These are phyloP conservation scores for Apis laboriosa DNA, from an alignment of 1,140 invertebrate species.

Conservation along the genomic window DNA sequence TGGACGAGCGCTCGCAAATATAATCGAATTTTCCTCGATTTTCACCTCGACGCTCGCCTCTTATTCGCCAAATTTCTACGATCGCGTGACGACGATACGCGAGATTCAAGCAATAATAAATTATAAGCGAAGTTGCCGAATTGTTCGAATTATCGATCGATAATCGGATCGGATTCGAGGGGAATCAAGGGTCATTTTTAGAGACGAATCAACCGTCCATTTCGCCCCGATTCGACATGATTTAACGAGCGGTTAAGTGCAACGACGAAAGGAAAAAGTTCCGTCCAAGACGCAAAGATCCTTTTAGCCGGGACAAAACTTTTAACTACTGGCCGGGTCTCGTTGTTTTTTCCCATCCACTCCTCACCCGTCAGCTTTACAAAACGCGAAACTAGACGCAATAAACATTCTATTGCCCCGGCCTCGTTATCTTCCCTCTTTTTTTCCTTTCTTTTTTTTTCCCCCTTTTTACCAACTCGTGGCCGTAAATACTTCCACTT, in stretches of 20 bases:
- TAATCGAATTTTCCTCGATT: slow-evolving; percentile 8
- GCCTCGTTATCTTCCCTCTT: slow-evolving; percentile 26
- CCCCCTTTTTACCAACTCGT: not conserved
- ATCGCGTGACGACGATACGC: no score
- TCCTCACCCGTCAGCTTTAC: slow-evolving; percentile 30
- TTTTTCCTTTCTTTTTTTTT: not conserved
- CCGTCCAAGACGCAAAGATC: slow-evolving; percentile 7
- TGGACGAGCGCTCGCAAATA: not conserved
- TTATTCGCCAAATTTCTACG: not conserved
- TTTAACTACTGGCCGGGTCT: slow-evolving; percentile 17
- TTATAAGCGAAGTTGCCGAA: no score
- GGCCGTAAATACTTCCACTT: slow-evolving; percentile 34
- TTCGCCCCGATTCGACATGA: slow-evolving; percentile 7
- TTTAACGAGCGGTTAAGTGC: slow-evolving; percentile 24
- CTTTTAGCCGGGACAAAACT: slow-evolving; percentile 24
- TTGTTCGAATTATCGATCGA: no score
- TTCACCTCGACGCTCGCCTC: not conserved
- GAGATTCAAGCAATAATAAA: no score
- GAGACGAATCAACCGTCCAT: not conserved
- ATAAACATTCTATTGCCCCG: slow-evolving; percentile 41
- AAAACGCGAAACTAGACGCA: slow-evolving; percentile 41
- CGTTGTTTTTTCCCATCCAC: not conserved
- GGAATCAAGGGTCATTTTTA: not conserved
- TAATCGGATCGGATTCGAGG: not conserved
- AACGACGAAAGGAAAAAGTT: slow-evolving; percentile 4